These are phyloP conservation scores for Bradypodion ventrale DNA, from an alignment of 2,797 vertebrate genomes.

Conservation along the genomic window DNA sequence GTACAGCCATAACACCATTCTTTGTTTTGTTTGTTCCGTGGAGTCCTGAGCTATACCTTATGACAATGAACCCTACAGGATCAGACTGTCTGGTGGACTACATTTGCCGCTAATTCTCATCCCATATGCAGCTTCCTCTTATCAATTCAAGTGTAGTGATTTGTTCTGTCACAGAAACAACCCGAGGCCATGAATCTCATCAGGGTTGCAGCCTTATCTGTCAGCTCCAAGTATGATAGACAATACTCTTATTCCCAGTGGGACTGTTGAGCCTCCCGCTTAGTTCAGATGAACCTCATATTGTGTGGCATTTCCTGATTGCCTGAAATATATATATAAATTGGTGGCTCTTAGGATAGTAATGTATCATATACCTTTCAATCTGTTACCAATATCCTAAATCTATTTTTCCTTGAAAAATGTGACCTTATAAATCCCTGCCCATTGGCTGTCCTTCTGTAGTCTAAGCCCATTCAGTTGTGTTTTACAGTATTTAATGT, in stretches of 20 bases:
- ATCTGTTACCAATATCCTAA: not conserved
- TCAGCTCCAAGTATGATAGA: constrained; percentile 21
- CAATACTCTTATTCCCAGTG: constrained; percentile 1
- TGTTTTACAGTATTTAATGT: not conserved
- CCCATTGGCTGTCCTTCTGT: not conserved
- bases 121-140: not conserved
- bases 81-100: not conserved
- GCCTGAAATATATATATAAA: not conserved
- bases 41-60: not conserved
- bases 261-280: not conserved
- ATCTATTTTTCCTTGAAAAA: constrained; percentile 18
- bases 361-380: not conserved
- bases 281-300: not conserved
- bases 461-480: not conserved
- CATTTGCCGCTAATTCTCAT: constrained; percentile 17
- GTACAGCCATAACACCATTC: not conserved
- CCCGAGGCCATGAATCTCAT: constrained; percentile 36
- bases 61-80: not conserved
- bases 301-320: constrained; percentile 11
- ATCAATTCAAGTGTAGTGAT: not conserved
- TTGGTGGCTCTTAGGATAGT: not conserved
- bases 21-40: not conserved
- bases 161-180: constrained; percentile 37
- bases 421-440: not conserved
- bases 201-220: constrained; percentile 38